Percentiles rank a stretch among this genome's conserved stretches.
Conservation (phyloP, 2,888 invertebrate species). For the Eugnorisma glareosa region DNA sequence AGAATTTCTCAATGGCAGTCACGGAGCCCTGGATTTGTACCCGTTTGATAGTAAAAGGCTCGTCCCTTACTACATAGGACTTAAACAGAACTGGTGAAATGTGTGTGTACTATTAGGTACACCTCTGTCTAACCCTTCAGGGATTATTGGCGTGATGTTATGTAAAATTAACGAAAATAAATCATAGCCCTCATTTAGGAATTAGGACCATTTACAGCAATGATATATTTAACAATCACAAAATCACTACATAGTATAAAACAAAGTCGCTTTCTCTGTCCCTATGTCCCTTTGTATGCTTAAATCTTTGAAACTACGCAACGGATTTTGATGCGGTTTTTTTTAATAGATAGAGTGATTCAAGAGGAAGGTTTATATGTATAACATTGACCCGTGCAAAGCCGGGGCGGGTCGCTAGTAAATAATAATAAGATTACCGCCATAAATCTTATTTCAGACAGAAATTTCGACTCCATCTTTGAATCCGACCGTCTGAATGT, state of each 20-base stretch:
- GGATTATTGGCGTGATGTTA: neutral
- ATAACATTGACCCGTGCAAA: too few species aligned
- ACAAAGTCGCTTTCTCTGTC: too few species aligned
- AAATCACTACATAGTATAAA: too few species aligned
- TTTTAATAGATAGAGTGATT: too few species aligned
- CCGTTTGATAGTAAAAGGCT: neutral
- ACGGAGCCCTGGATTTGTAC: neutral
- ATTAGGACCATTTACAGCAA: neutral
- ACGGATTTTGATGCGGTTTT: too few species aligned
- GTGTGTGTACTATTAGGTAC: neutral
- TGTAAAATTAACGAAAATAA: neutral
- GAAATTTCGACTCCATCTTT: conserved; percentile 15
- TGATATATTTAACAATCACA: neutral
- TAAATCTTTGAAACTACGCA: too few species aligned
- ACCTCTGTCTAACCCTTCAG: neutral
- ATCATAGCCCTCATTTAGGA: neutral
- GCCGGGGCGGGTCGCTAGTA: too few species aligned
- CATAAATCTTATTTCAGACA: conserved; percentile 14
- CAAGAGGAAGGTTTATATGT: too few species aligned
- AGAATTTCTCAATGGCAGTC: neutral
- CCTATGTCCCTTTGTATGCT: too few species aligned
- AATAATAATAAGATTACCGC: neutral
- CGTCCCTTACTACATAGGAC: neutral
- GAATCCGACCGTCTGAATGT: conserved; percentile 45
- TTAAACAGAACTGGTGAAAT: neutral